Evolutionary conservation across 2,113 vertebrate species (phyloP).

Genomic region (Poeciliopsis prolifica): DNA sequence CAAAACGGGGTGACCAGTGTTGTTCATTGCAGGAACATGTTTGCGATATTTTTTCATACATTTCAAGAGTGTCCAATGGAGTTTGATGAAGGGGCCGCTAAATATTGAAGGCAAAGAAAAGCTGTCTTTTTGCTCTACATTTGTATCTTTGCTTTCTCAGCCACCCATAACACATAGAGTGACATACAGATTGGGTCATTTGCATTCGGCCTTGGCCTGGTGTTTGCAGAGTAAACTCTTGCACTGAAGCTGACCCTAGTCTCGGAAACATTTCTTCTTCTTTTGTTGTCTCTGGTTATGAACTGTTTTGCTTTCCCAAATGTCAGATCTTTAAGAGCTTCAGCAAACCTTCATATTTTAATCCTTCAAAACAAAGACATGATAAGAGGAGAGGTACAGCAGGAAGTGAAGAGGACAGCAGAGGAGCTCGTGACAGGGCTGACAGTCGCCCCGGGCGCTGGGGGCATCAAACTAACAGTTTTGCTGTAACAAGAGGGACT

Average conservation of each 20-base stretch:
- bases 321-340: slow-evolving; percentile 16
- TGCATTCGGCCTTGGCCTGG: background rate
- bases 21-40: background rate
- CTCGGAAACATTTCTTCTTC: background rate
- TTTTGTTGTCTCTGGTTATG: slow-evolving; percentile 16
- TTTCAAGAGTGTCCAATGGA: background rate
- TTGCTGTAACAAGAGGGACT: slow-evolving; percentile 24
- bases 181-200: slow-evolving; percentile 6
- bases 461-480: slow-evolving; percentile 48
- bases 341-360: slow-evolving; percentile 16
- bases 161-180: background rate
- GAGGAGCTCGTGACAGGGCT: slow-evolving; percentile 34
- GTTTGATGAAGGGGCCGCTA: no score
- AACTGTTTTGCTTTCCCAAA: slow-evolving; percentile 23
- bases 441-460: slow-evolving; percentile 48
- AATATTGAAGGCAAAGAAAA: no score
- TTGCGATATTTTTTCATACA: background rate
- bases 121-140: background rate
- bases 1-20: no score
- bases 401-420: slow-evolving; percentile 31
- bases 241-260: slow-evolving; percentile 16
- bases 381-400: slow-evolving; percentile 7
- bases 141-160: slow-evolving; percentile 1
- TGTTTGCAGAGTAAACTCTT: slow-evolving; percentile 19
- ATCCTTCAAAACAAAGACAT: slow-evolving; percentile 24